Base-by-base conservation (phyloP, 1,140 invertebrate genomes). In the Anadara kagoshimensis region DNA sequence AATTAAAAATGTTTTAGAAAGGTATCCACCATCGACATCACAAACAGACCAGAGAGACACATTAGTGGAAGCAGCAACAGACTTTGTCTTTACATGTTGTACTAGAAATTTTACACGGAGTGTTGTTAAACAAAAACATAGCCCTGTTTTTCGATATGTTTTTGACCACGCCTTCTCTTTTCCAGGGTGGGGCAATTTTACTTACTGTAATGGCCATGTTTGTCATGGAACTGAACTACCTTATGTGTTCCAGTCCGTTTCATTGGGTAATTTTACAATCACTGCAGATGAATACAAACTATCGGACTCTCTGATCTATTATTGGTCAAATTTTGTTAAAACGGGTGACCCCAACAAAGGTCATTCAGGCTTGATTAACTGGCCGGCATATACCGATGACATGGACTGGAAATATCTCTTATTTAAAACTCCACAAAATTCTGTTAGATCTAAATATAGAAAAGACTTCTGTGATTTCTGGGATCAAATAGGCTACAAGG, bases 251-350 rank as follows among this genome's bases (percentile, higher is more conserved):
- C 74, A 80, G 18, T 77, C 81, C 3, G 44, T 47, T 18, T 12
- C 29, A n/a, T 26, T 57, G 0, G 56, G 54, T 12, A 78, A 79
- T 29, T 81, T 77, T 45, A 78, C 71, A 18, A 58, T 73, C 5
- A 80, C 82, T 5, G n/a, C 62, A 0, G 83, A 82, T n/a, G 85
- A 86, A 47, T 22, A 64, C 18, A 26, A 53, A 18, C 54, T 87
- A 2, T 79, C 83, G n/a, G 56, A 72, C 22, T 54, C 63, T 12
- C 66, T 86, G 65, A 73, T 84, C 10, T 65, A 24, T 5, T 86
- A 83, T 67, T 87, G 81, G 81, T 75, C 81, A 36, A 87, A 87
- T 64, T 87, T 87, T 79, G 86, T 84, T 10, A 80, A 80, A 59
- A 73, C 75, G 18, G 79, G 80, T 22, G 72, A 84, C 53, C 84